Conservation (phyloP, 2,797 vertebrate species). For the Manis javanica region DNA sequence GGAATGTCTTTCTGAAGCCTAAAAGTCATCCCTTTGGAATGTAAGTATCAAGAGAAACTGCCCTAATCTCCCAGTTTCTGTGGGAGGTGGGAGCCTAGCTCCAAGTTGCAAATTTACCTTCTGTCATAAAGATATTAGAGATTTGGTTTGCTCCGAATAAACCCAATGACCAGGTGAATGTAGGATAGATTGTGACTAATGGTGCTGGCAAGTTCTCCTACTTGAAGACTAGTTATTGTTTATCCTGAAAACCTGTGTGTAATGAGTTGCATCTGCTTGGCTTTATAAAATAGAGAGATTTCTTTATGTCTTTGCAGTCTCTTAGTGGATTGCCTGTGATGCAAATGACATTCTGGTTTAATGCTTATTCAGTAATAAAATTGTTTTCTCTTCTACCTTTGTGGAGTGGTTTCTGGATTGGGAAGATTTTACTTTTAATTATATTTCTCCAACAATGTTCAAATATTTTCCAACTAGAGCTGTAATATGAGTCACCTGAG, state of each 20-base stretch:
- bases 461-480: conserved; percentile 13
- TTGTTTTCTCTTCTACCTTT: not conserved
- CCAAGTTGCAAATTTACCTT: not conserved
- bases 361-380: conserved; percentile 27
- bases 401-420: not conserved
- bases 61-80: not conserved
- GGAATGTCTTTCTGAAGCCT: conserved; percentile 29
- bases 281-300: not conserved
- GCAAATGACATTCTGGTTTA: not conserved
- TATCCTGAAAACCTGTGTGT: not conserved
- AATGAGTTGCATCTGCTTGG: not conserved
- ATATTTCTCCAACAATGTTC: not conserved
- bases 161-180: conserved; percentile 5
- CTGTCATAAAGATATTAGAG: not conserved
- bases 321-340: not conserved
- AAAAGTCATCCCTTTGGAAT: not conserved
- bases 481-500: not conserved
- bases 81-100: not conserved
- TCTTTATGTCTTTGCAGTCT: not conserved
- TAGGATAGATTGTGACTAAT: not conserved
- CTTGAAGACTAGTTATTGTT: not conserved
- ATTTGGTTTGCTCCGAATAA: not conserved
- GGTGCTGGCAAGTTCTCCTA: not conserved
- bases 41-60: not conserved
- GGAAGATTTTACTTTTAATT: conserved; percentile 5